These are phyloP conservation scores for Umimayanthus chanpuru DNA, from an alignment of 92 coral and sea anemone species.

Conservation along the genomic window DNA sequence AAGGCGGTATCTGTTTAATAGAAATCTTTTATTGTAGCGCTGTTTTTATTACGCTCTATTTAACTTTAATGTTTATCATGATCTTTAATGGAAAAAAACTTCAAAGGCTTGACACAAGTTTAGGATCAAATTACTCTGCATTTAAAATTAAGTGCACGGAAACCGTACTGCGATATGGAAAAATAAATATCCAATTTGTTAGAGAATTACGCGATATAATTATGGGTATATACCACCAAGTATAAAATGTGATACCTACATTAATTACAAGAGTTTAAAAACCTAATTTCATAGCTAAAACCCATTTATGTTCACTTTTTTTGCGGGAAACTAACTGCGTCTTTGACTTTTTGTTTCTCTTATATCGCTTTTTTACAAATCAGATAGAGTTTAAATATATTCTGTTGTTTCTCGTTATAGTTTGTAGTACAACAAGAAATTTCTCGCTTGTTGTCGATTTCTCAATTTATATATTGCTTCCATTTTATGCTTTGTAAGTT, in stretches of 20 bases:
- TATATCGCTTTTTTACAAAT: background rate
- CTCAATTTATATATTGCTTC: background rate
- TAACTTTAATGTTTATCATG: background rate
- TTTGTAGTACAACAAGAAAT: background rate
- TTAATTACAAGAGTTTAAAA: background rate
- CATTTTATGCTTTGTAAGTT: background rate
- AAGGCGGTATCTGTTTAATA: background rate
- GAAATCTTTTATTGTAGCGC: background rate
- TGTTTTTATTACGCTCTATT: background rate
- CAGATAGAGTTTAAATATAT: too few species aligned
- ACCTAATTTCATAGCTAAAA: constrained; percentile 4
- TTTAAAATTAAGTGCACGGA: constrained; percentile 13
- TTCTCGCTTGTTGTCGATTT: background rate
- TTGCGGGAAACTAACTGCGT: background rate
- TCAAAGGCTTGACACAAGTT: background rate
- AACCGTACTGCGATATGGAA: background rate
- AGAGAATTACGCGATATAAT: constrained; percentile 34
- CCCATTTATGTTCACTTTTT: constrained; percentile 15
- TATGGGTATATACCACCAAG: background rate
- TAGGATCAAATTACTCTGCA: constrained; percentile 31
- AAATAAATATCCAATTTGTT: constrained; percentile 30
- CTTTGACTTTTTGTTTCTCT: background rate
- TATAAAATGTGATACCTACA: constrained; percentile 22
- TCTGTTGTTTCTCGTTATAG: background rate
- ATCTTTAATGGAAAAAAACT: constrained; percentile 6